Evolutionary conservation across 2,797 vertebrate species (phyloP), one percentile per base, ranked within the genome.

Genomic region (Coluber constrictor): DNA sequence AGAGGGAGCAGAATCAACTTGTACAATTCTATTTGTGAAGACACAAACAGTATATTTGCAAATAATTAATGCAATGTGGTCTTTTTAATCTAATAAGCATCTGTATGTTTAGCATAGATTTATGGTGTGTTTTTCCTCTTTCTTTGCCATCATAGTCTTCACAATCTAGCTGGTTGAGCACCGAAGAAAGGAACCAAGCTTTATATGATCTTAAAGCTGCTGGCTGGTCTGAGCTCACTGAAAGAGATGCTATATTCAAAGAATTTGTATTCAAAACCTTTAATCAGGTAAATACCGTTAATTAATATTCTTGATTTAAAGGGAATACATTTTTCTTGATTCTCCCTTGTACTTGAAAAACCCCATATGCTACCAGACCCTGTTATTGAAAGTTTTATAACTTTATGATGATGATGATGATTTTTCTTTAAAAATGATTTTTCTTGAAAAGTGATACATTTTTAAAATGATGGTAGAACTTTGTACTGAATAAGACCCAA

Each of bases 221-320:
- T 0, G 99, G 99, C 61, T 99, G 99, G 99, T 96, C 97, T 86
- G 98, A 98, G 94, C 96, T 98, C 93, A 97, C 98, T 2, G 98
- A 98, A 86, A 98, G 98, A n/a, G 98, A 99, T 86, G 99, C 99
- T 95, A 98, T 99, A 96, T 99, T 98, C 97, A 99, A 99, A 95
- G 99, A 99, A 94, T 98, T 99, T 92, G 97, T 98, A 95, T 99
- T 99, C 97, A 98, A 98, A 97, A 98, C 97, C 92, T 99, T 99
- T 96, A 99, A 99, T 96, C 99, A 99, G 98, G 99, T 98, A 96
- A 97, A 94, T 87, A 88, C 43, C 61, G 10, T 54, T 25, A 10
- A 23, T 61, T 29, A 3, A 51, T 23, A 2, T 92, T 96, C 91
- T 70, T 90, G 55, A 95, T 90, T 51, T 32, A 90, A 95, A 95